Evolutionary conservation across 2,113 vertebrate species (phyloP), one percentile per base, ranked within the genome.

Genomic region (Cottus gobio): DNA sequence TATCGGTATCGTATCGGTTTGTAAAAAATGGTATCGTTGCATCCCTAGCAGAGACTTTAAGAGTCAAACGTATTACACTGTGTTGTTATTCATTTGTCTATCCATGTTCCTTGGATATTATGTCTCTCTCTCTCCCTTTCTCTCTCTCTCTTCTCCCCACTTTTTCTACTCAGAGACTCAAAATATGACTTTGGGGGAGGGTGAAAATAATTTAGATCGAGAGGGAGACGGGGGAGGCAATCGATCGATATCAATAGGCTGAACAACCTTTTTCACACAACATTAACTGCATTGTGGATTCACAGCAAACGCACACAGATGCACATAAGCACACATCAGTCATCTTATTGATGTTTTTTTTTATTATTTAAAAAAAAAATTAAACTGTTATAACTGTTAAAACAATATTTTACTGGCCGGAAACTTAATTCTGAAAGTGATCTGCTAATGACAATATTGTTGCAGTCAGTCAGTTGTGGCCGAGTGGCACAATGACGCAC

Each of bases 241-340:
- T 42, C 39, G 77, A 89, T 91, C 89, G 34, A 90, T 93, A 77
- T 91, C 89, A 34, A 91, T 93, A 77, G 31, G 46, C 80, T 52
- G 34, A 85, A 82, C 75, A 78, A 85, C 87, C 87, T 82, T 78
- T 88, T 88, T 89, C 85, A 83, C 88, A 89, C 71, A 61, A 79
- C 71, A 71, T 74, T 80, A 79, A 79, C 67, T 77, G 75, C 80
- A 79, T 64, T 8, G 42, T 70, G 75, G 87, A 80, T 86, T 74
- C 76, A 54, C 70, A 65, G 71, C 22, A 8, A 16, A 42, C 16
- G 58, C 64, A 72, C 58, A 11, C 63, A 71, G 4, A 30, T 30
- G 65, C 37, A 54, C 30, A 39, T 12, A 61, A 61, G 48, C 44
- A 58, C 56, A 78, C 48, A 75, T 16, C 37, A 52, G 26, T 31